Conservation (phyloP, 2,113 vertebrate genomes). For the Strigops habroptila region DNA sequence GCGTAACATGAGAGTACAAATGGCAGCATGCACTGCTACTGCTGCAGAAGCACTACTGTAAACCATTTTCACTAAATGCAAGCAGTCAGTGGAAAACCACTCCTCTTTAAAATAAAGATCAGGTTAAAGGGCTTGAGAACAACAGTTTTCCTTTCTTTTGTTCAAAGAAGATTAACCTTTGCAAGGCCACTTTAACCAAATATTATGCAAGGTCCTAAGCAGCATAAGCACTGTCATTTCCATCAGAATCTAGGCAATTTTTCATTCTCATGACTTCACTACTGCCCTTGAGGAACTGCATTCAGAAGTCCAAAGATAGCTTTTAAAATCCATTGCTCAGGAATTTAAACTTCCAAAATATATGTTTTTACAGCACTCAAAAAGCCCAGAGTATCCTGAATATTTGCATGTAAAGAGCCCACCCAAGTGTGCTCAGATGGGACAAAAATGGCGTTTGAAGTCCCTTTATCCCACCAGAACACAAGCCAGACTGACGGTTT, state of each 20-base stretch:
- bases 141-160: background rate
- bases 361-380: background rate
- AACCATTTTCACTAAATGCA: background rate
- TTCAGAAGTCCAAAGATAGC: background rate
- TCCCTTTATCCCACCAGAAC: background rate
- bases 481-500: background rate
- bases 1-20: background rate
- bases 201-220: background rate
- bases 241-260: constrained; percentile 5
- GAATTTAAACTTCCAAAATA: constrained; percentile 10
- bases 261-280: background rate
- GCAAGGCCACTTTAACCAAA: background rate
- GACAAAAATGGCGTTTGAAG: background rate
- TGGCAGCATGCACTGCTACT: background rate
- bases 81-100: background rate
- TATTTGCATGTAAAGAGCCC: background rate
- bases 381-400: background rate
- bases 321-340: background rate
- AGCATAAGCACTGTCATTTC: background rate
- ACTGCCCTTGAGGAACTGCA: background rate
- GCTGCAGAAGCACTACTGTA: background rate
- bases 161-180: background rate
- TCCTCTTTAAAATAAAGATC: background rate
- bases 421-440: background rate
- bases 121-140: background rate